phyloP scores from a whole-genome alignment of 1,140 invertebrate genomes.

The Sinonovacula constricta region DNA sequence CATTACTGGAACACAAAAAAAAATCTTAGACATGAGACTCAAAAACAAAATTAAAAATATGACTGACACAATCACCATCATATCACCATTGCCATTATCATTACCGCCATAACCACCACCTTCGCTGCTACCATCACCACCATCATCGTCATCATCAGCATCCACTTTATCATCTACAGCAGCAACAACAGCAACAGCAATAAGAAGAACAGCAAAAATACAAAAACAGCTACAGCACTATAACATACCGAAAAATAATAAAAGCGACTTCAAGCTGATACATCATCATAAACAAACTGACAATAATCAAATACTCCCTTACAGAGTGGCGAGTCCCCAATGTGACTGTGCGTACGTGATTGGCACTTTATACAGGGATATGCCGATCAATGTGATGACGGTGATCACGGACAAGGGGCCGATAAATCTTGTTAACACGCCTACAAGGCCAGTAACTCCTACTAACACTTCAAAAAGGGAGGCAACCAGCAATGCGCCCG shows the following conservation, averaged over 20 bases:
- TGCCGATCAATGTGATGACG: slow-evolving; percentile 72
- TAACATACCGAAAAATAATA: no score
- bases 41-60: background rate
- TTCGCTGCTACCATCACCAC: no score
- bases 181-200: no score
- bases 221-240: no score
- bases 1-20: slow-evolving; percentile 14
- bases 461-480: slow-evolving; percentile 88
- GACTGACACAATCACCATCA: no score
- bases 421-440: slow-evolving; percentile 71
- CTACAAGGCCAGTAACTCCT: slow-evolving; percentile 81
- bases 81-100: no score
- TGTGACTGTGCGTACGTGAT: slow-evolving; percentile 54
- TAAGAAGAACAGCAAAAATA: no score
- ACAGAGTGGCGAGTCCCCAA: slow-evolving; percentile 52
- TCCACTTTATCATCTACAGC: background rate
- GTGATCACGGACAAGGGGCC: slow-evolving; percentile 71
- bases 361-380: slow-evolving; percentile 75
- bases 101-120: no score
- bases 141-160: background rate
- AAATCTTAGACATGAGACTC: background rate
- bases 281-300: no score
- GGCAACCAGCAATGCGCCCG: slow-evolving; percentile 89
- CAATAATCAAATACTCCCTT: no score
- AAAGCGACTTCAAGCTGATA: no score